These are phyloP conservation scores for Sapayoa aenigma DNA, from an alignment of 2,113 vertebrate genomes.

Conservation along the genomic window DNA sequence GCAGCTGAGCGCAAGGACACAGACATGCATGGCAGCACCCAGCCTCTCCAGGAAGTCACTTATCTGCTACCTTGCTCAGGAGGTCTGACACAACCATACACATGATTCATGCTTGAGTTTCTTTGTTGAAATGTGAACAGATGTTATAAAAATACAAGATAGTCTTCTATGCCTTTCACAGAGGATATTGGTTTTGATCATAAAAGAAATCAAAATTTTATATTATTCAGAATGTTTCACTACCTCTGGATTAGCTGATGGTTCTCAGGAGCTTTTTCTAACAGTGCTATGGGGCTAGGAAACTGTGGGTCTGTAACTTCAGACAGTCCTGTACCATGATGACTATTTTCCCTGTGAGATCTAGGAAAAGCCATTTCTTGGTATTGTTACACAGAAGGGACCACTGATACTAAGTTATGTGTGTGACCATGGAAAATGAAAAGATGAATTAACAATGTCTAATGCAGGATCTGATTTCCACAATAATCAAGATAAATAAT, in stretches of 20 bases:
- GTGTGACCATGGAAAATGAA: not conserved
- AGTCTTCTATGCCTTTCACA: not conserved
- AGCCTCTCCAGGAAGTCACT: not conserved
- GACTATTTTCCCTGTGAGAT: not conserved
- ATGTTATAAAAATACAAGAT: not conserved
- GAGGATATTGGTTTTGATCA: not conserved
- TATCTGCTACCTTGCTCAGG: not conserved
- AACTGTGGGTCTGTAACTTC: not conserved
- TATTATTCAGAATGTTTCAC: not conserved
- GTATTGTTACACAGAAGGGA: not conserved
- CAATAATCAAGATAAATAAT: not conserved
- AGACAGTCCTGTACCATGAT: not conserved
- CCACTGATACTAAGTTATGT: not conserved
- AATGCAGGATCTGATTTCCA: not conserved
- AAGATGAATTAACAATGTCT: not conserved
- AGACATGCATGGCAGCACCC: not conserved
- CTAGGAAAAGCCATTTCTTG: not conserved
- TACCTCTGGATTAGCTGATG: not conserved
- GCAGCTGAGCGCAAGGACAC: not conserved
- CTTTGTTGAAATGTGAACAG: not conserved
- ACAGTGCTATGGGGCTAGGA: not conserved
- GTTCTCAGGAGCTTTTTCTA: not conserved
- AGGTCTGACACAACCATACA: not conserved
- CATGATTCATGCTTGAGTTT: not conserved
- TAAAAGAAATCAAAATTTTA: not conserved